These are phyloP conservation scores for Pediacus dermestoides DNA, from an alignment of 2,888 invertebrate genomes.

Conservation along the genomic window DNA sequence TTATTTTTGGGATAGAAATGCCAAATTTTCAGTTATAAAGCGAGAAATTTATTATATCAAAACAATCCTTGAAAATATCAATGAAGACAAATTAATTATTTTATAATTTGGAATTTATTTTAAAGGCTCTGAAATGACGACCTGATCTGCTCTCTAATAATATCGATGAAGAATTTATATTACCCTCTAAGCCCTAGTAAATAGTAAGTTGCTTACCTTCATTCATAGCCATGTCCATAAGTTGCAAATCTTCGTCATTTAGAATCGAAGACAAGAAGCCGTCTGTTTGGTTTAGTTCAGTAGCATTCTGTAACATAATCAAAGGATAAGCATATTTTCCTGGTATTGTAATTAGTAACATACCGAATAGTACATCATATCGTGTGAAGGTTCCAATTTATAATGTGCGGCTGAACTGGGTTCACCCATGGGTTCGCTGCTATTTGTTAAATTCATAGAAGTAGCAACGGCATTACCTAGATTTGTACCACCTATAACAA, in stretches of 20 bases:
- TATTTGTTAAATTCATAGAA: slow-evolving; percentile 75
- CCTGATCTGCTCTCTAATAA: too few relatives aligned
- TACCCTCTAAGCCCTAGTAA: too few relatives aligned
- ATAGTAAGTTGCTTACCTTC: slow-evolving; percentile 65
- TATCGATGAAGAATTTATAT: too few relatives aligned
- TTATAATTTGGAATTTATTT: too few relatives aligned
- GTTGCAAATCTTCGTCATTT: slow-evolving; percentile 83
- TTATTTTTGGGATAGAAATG: too few relatives aligned
- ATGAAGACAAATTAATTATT: too few relatives aligned
- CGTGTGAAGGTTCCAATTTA: slow-evolving; percentile 68
- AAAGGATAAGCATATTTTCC: too few relatives aligned
- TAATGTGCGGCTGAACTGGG: slow-evolving; percentile 57
- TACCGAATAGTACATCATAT: slow-evolving; percentile 82
- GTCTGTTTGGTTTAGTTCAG: slow-evolving; percentile 72
- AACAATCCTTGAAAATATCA: too few relatives aligned
- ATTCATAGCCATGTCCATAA: slow-evolving; percentile 90
- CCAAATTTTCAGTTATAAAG: too few relatives aligned
- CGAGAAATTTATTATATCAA: too few relatives aligned
- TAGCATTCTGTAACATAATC: slow-evolving; percentile 53
- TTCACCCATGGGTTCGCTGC: slow-evolving; percentile 64
- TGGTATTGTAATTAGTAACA: slow-evolving; percentile 23
- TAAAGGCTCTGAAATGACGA: too few relatives aligned
- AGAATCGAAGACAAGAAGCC: slow-evolving; percentile 84
- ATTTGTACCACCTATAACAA: slow-evolving; percentile 56
- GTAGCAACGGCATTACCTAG: slow-evolving; percentile 72